These are phyloP conservation scores for Heteromormyrus szaboi DNA, from an alignment of 2,797 vertebrate species.

Conservation along the genomic window DNA sequence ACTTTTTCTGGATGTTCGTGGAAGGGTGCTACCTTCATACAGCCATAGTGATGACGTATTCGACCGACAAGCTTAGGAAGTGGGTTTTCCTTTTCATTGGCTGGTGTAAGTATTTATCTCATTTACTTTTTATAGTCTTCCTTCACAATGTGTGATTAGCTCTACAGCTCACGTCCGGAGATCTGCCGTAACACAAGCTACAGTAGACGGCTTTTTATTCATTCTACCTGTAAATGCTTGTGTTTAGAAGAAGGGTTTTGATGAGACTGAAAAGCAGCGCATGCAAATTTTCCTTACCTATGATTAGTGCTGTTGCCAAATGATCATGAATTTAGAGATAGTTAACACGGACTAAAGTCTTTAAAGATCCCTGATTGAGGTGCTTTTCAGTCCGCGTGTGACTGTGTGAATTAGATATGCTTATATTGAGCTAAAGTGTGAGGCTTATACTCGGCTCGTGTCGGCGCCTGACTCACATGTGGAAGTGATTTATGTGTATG, in stretches of 20 bases:
- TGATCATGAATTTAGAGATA: background rate
- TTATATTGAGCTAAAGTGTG: background rate
- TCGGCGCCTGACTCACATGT: background rate
- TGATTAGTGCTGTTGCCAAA: background rate
- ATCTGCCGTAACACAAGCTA: background rate
- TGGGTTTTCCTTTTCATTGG: slow-evolving; percentile 97
- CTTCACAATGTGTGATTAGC: background rate
- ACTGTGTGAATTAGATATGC: background rate
- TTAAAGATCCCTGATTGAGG: background rate
- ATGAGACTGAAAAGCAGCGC: background rate
- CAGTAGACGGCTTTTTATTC: background rate
- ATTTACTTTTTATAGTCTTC: background rate
- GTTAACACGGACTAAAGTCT: background rate
- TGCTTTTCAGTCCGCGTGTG: background rate
- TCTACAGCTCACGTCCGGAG: background rate
- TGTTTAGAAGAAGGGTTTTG: background rate
- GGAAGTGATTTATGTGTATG: background rate
- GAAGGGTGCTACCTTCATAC: slow-evolving; percentile 98
- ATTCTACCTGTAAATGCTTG: background rate
- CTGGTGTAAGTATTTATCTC: slow-evolving; percentile 79
- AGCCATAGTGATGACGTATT: slow-evolving; percentile 95
- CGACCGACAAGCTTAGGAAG: slow-evolving; percentile 87
- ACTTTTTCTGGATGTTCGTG: slow-evolving; percentile 99
- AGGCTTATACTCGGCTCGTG: background rate
- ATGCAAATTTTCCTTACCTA: background rate